Conservation (phyloP, 2,113 vertebrate species). For the Syngnathus floridae region DNA sequence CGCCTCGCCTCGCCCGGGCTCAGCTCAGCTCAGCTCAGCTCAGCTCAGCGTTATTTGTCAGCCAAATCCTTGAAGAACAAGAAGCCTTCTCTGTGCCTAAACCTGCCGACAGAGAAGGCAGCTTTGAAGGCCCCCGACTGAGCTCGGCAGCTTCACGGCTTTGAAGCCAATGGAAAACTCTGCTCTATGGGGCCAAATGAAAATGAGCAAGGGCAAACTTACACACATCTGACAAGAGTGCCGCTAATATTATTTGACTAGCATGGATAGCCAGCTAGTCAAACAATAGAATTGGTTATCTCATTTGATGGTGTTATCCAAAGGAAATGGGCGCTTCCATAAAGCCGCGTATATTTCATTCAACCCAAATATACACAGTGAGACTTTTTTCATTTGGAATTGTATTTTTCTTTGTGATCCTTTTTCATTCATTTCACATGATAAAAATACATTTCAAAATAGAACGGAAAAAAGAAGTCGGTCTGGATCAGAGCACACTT, state of each 20-base stretch:
- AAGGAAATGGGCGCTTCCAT: not conserved
- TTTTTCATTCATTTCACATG: not conserved
- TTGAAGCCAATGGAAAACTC: constrained; percentile 74
- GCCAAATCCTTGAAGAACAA: constrained; percentile 76
- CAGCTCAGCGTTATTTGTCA: constrained; percentile 72
- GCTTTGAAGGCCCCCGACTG: constrained; percentile 80
- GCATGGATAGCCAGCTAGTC: constrained; percentile 14
- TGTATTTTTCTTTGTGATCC: not conserved
- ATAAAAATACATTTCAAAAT: not conserved
- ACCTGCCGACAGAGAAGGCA: constrained; percentile 74
- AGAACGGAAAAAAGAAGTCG: too few relatives aligned
- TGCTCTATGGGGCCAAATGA: constrained; percentile 61
- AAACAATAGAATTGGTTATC: not conserved
- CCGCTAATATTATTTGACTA: constrained; percentile 19
- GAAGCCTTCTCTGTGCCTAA: constrained; percentile 74
- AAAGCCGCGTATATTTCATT: too few relatives aligned
- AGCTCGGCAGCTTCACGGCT: constrained; percentile 68
- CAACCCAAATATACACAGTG: too few relatives aligned
- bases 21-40: not conserved
- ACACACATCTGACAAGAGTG: constrained; percentile 38
- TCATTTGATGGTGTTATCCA: not conserved
- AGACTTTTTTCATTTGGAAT: not conserved
- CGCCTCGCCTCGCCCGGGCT: too few relatives aligned
- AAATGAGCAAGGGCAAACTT: constrained; percentile 59
- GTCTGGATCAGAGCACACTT: constrained; percentile 32